phyloP scores from a whole-genome alignment of 2,797 vertebrate genomes.

The Platalea minor region DNA sequence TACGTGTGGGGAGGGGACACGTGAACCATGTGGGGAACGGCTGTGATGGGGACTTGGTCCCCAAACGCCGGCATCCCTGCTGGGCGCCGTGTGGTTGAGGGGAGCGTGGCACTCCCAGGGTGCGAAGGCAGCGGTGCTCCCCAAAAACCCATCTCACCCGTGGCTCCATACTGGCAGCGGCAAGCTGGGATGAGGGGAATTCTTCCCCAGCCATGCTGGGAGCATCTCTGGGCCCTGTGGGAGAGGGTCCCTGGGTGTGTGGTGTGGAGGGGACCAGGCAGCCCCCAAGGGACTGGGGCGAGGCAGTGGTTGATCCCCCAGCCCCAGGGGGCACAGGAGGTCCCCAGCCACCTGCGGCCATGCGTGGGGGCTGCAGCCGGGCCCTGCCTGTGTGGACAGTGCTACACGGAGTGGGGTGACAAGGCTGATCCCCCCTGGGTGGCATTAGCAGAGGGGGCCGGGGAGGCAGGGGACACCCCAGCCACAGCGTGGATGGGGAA shows the following conservation, averaged over 20 bases:
- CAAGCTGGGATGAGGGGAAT: rapidly evolving
- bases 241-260: rapidly evolving
- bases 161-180: rapidly evolving
- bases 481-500: background rate
- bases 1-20: rapidly evolving
- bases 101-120: rapidly evolving
- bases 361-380: rapidly evolving
- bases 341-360: background rate
- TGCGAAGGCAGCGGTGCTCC: background rate
- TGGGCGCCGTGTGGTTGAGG: rapidly evolving
- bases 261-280: background rate
- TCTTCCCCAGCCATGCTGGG: background rate
- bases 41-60: rapidly evolving
- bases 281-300: rapidly evolving
- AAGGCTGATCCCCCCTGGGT: background rate
- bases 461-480: no score
- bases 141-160: background rate
- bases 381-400: background rate
- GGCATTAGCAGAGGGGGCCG: background rate
- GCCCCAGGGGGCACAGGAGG: background rate
- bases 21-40: rapidly evolving
- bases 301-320: background rate
- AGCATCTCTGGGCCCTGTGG: rapidly evolving
- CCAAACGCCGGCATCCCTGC: rapidly evolving
- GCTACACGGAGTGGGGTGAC: background rate